A percentile compares a stretch with the other conserved stretches of the same genome.
These are phyloP conservation scores for Athene noctua DNA, from an alignment of 2,113 vertebrate species.

Conservation along the genomic window DNA sequence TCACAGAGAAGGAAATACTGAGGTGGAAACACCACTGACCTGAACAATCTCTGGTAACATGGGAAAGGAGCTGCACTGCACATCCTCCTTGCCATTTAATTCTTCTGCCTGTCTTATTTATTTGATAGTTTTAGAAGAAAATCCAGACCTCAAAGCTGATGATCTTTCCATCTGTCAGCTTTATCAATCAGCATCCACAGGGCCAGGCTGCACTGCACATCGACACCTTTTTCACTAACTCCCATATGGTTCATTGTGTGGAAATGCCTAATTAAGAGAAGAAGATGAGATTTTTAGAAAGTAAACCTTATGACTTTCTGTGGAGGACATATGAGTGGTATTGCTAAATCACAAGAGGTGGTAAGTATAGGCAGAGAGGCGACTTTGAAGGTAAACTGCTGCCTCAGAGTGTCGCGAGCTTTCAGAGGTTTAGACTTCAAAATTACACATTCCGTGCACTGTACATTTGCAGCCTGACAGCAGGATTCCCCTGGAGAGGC, in stretches of 20 bases:
- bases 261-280: constrained; percentile 2
- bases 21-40: background rate
- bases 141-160: background rate
- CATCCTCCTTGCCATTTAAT: background rate
- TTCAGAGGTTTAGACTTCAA: background rate
- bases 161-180: background rate
- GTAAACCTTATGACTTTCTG: background rate
- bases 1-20: background rate
- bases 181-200: background rate
- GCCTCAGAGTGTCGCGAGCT: background rate
- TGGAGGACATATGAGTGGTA: background rate
- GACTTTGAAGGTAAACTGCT: background rate
- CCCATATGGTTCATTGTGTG: background rate
- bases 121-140: background rate
- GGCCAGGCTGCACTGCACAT: background rate
- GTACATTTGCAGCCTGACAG: background rate
- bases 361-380: background rate
- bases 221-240: background rate
- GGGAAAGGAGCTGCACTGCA: background rate
- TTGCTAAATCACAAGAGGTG: background rate
- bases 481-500: constrained; percentile 5
- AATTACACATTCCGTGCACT: background rate
- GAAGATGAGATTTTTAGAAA: background rate
- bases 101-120: background rate
- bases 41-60: background rate